phyloP scores from a whole-genome alignment of 2,888 invertebrate genomes.

The Dicranocentrus wangi region DNA sequence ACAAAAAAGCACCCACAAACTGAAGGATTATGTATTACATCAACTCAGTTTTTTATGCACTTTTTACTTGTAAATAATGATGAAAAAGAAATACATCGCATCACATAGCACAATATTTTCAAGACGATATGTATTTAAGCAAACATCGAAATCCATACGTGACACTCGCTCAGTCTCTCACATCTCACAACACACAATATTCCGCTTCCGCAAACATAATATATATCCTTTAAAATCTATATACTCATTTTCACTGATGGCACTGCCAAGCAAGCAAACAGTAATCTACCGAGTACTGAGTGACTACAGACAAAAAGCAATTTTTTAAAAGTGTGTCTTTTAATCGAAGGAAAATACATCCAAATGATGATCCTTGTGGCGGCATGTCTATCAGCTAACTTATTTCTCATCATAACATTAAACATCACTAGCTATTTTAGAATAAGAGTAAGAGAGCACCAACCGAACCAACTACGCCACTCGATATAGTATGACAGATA shows the following conservation, averaged over 20 bases:
- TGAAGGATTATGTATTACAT: background rate
- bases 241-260: no score
- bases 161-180: background rate
- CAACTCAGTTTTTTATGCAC: background rate
- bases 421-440: background rate
- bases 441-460: no score
- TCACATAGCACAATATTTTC: constrained; percentile 1
- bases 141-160: constrained; percentile 15
- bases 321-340: constrained; percentile 12
- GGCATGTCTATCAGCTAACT: constrained; percentile 31
- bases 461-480: constrained; percentile 28
- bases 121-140: constrained; percentile 16
- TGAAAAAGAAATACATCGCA: constrained; percentile 10
- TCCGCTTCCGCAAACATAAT: no score
- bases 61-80: constrained; percentile 7
- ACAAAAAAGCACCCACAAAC: constrained; percentile 25
- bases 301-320: background rate
- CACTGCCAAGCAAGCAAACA: no score
- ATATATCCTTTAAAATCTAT: no score
- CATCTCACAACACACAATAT: no score
- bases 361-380: constrained; percentile 4
- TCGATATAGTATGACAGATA: constrained; percentile 21
- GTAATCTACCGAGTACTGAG: no score
- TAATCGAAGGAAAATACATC: background rate
- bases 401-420: constrained; percentile 30